Conservation (phyloP, 2,797 vertebrate genomes). For the Amazona finschi region DNA sequence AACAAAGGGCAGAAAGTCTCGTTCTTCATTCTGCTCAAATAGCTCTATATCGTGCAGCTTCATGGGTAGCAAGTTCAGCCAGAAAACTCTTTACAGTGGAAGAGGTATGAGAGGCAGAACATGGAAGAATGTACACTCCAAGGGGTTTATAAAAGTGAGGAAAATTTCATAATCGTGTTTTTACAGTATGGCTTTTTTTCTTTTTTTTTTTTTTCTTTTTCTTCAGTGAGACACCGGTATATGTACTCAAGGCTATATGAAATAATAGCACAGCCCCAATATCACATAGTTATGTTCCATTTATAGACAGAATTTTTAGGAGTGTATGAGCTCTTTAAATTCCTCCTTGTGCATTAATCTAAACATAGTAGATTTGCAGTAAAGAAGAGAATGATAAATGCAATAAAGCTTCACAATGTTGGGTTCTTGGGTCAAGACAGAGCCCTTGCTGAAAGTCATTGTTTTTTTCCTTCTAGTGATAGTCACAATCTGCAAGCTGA, state of each 20-base stretch:
- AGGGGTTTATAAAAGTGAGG: conserved; percentile 48
- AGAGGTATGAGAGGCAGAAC: conserved; percentile 2
- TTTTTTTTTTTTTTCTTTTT: not conserved
- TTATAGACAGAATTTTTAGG: not conserved
- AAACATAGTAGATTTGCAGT: not conserved
- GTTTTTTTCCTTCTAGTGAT: not conserved
- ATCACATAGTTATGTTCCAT: not conserved
- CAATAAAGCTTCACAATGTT: not conserved
- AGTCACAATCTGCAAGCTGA: not conserved
- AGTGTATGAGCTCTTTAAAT: not conserved
- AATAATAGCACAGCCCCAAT: not conserved
- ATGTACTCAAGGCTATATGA: not conserved
- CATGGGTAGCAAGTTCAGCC: not conserved
- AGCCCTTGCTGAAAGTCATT: not conserved
- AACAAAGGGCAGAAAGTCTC: not conserved
- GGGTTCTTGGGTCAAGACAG: not conserved
- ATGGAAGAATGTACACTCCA: not conserved
- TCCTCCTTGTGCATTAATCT: not conserved
- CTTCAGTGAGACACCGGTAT: not conserved
- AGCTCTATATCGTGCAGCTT: conserved; percentile 1
- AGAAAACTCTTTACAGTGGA: conserved; percentile 24
- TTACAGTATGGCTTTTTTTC: not conserved
- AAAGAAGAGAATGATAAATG: not conserved
- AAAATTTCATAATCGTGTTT: not conserved
- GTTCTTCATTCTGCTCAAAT: conserved; percentile 27